phyloP scores from a whole-genome alignment of 2,888 invertebrate species.

The Apoda limacodes region DNA sequence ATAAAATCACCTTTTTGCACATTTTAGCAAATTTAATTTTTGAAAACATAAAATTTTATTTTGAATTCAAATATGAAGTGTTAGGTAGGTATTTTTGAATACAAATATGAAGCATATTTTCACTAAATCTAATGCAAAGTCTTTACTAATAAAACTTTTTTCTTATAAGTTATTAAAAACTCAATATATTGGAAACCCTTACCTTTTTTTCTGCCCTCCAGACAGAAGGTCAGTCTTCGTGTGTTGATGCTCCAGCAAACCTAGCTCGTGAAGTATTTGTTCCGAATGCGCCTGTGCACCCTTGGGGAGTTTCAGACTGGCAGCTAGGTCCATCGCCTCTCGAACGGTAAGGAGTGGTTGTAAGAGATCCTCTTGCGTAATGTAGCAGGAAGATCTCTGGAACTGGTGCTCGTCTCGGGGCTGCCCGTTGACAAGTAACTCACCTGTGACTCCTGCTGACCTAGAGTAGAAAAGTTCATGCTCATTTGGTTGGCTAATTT shows the following conservation, averaged over 20 bases:
- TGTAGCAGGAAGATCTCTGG: constrained; percentile 82
- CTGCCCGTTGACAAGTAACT: constrained; percentile 75
- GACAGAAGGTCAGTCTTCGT: constrained; percentile 74
- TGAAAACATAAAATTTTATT: too few relatives aligned
- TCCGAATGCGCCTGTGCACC: constrained; percentile 53
- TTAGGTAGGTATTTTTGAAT: neutral
- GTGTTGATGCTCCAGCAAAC: constrained; percentile 72
- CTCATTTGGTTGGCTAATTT: too few relatives aligned
- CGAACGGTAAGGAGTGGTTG: constrained; percentile 78
- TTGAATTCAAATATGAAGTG: too few relatives aligned
- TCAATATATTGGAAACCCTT: too few relatives aligned
- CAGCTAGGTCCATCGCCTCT: constrained; percentile 84
- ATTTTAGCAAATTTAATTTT: too few relatives aligned
- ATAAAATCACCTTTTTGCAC: too few relatives aligned
- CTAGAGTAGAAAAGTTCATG: constrained; percentile 47
- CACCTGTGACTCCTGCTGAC: constrained; percentile 74
- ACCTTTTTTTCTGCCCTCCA: constrained; percentile 83
- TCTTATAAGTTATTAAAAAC: too few relatives aligned
- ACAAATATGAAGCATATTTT: too few relatives aligned
- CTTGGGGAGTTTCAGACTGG: constrained; percentile 76
- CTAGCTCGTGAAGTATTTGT: constrained; percentile 72
- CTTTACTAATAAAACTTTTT: too few relatives aligned
- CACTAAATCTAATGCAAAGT: too few relatives aligned
- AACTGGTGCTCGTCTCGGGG: constrained; percentile 73
- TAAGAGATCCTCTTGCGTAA: constrained; percentile 82